A percentile compares a stretch with the other conserved stretches of the same genome.
These are phyloP conservation scores for Poecile atricapillus DNA, from an alignment of 2,113 vertebrate genomes.

Conservation along the genomic window DNA sequence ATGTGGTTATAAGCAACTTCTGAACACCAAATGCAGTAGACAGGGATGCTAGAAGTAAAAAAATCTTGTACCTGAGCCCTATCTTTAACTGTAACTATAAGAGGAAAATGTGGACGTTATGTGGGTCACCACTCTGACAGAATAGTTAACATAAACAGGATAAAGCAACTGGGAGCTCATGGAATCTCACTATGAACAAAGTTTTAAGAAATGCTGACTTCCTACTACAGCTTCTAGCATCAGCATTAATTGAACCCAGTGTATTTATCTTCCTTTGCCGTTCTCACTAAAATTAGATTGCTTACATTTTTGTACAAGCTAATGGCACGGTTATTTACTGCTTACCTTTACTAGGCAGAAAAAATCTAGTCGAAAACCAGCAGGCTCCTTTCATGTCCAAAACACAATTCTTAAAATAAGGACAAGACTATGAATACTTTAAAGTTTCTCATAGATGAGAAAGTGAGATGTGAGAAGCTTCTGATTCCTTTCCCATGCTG, in stretches of 20 bases:
- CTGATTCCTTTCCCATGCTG: neutral
- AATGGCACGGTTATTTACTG: neutral
- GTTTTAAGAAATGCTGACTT: constrained; percentile 50
- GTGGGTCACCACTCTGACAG: neutral
- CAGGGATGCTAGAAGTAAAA: neutral
- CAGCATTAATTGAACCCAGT: neutral
- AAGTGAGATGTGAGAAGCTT: neutral
- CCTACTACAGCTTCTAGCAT: constrained; percentile 23
- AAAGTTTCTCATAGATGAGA: neutral
- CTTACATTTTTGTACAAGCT: constrained; percentile 15
- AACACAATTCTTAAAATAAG: neutral
- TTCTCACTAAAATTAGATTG: constrained; percentile 26
- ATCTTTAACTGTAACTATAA: neutral
- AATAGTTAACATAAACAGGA: constrained; percentile 28
- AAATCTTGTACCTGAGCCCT: neutral
- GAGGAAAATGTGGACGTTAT: neutral
- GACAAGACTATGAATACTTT: neutral
- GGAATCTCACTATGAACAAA: neutral
- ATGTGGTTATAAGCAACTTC: neutral
- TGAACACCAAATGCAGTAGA: neutral
- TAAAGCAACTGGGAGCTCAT: neutral
- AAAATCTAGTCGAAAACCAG: neutral
- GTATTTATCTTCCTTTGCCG: neutral
- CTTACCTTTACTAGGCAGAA: neutral
- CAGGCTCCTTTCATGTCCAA: neutral